Percentiles rank a stretch among this genome's conserved stretches.
Evolutionary conservation across 2,888 invertebrate species (phyloP).

Genomic region (Scaeva pyrastri): DNA sequence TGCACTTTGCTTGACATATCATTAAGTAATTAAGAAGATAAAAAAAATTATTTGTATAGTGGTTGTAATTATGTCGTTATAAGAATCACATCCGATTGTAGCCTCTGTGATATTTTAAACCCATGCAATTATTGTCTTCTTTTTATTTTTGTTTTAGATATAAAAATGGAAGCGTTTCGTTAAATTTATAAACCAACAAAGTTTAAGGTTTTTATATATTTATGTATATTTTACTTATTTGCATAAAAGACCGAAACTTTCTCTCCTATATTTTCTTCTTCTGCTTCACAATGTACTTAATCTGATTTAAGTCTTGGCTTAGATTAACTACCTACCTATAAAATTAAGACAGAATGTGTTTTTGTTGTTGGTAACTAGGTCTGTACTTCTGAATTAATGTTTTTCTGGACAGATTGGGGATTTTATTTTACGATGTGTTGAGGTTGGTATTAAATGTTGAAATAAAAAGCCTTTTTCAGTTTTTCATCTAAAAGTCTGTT

Average conservation of each 20-base stretch:
- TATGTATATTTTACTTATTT: too few relatives aligned
- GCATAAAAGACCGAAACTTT: not conserved
- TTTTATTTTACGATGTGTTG: not conserved
- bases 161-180: not conserved
- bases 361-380: not conserved
- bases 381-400: not conserved
- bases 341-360: not conserved
- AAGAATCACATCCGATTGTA: not conserved
- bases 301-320: conserved; percentile 18
- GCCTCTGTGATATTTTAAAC: not conserved
- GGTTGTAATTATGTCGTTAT: conserved; percentile 51
- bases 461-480: not conserved
- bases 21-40: conserved; percentile 71
- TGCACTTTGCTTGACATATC: conserved; percentile 70
- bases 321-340: conserved; percentile 6
- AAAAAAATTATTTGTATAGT: conserved; percentile 45
- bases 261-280: not conserved
- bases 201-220: not conserved
- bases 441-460: not conserved
- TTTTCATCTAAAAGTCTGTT: not conserved
- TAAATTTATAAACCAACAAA: conserved; percentile 3
- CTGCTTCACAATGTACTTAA: not conserved
- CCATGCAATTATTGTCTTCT: not conserved
- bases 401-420: not conserved
- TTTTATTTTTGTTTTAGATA: not conserved